Percentiles rank a stretch among this genome's conserved stretches.
These are phyloP conservation scores for Drosophila santomea DNA, from an alignment of 1,140 invertebrate genomes.

Conservation along the genomic window DNA sequence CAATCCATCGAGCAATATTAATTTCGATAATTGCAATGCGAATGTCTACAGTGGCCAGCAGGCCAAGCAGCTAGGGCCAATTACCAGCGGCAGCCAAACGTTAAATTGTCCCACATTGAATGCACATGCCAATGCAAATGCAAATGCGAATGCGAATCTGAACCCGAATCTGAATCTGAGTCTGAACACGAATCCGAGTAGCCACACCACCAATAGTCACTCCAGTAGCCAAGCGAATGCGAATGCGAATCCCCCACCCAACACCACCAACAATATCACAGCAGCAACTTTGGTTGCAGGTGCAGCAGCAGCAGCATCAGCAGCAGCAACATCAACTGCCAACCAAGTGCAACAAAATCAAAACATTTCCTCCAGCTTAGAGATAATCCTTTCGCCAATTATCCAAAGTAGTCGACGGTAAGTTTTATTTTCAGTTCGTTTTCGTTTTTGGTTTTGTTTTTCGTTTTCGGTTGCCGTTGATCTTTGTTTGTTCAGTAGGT, in stretches of 20 bases:
- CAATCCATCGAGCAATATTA: constrained; percentile 64
- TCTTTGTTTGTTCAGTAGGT: constrained; percentile 41
- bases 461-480: neutral
- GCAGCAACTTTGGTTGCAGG: constrained; percentile 36
- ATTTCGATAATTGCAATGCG: constrained; percentile 84
- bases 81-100: constrained; percentile 70
- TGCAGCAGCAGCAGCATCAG: constrained; percentile 26
- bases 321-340: constrained; percentile 41
- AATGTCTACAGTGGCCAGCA: constrained; percentile 71
- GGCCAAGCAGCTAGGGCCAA: constrained; percentile 58
- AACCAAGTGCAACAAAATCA: constrained; percentile 76
- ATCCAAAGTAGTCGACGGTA: constrained; percentile 85
- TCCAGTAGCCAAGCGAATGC: constrained; percentile 54
- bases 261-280: constrained; percentile 35
- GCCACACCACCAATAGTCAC: constrained; percentile 53
- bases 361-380: constrained; percentile 85
- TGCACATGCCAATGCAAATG: constrained; percentile 68
- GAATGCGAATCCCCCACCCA: constrained; percentile 38
- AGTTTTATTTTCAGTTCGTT: constrained; percentile 71
- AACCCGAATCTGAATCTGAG: constrained; percentile 48
- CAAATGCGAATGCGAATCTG: constrained; percentile 46
- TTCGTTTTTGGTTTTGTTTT: constrained; percentile 10
- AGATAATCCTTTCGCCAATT: constrained; percentile 85
- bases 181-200: constrained; percentile 40
- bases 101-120: constrained; percentile 80